phyloP scores from a whole-genome alignment of 2,113 vertebrate species.

The Aramus guarauna region DNA sequence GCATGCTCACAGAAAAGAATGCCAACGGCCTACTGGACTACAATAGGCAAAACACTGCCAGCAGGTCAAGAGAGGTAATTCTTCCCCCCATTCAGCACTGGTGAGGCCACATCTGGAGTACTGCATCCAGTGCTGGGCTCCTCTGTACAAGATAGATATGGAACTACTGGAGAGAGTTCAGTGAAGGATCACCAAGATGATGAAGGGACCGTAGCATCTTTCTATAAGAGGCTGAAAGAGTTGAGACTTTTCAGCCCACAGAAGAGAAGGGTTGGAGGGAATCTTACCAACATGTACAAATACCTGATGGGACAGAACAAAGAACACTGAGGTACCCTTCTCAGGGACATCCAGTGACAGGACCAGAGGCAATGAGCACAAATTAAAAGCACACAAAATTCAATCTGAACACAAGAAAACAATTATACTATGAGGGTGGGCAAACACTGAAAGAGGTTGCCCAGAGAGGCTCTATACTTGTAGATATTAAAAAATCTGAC shows the following conservation, averaged over 20 bases:
- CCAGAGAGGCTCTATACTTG: not conserved
- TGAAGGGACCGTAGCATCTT: not conserved
- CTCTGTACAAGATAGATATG: not conserved
- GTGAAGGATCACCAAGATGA: not conserved
- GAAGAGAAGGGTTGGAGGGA: not conserved
- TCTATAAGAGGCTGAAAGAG: not conserved
- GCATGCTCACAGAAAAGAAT: not conserved
- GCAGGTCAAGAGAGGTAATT: not conserved
- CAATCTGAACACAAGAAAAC: not conserved
- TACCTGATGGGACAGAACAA: too few relatives aligned
- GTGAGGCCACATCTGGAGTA: not conserved
- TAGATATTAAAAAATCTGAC: not conserved
- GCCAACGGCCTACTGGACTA: not conserved
- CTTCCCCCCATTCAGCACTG: not conserved
- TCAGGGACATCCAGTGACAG: too few relatives aligned
- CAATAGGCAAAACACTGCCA: not conserved
- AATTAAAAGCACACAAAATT: not conserved
- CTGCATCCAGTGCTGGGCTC: not conserved
- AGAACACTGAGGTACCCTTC: too few relatives aligned
- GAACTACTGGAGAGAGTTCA: not conserved
- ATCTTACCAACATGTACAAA: not conserved
- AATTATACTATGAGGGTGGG: not conserved
- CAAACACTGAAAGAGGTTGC: not conserved
- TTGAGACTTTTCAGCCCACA: not conserved
- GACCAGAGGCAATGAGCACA: not conserved